phyloP scores from a whole-genome alignment of 1,140 invertebrate genomes.

The Rhyacophila brunnea region DNA sequence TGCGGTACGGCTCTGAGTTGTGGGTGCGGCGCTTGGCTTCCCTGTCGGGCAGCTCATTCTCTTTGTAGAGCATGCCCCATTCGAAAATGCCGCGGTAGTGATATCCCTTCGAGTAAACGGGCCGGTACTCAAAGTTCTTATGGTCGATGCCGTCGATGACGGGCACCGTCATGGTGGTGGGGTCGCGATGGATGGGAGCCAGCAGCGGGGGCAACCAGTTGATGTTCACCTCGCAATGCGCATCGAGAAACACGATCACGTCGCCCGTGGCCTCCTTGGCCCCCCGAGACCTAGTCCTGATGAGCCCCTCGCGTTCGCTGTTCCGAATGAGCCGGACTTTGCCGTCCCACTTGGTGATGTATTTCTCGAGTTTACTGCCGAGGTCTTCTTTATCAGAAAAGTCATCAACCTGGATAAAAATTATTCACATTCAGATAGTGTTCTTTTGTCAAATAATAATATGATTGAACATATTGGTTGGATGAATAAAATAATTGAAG shows the following conservation, averaged over 20 bases:
- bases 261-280: constrained; percentile 93
- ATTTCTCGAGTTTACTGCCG: constrained; percentile 84
- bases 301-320: constrained; percentile 83
- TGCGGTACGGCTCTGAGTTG: constrained; percentile 89
- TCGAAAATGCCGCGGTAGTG: constrained; percentile 94
- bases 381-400: constrained; percentile 95
- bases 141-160: constrained; percentile 97
- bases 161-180: constrained; percentile 93
- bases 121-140: constrained; percentile 89
- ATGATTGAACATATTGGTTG: no score
- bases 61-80: constrained; percentile 99
- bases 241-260: constrained; percentile 97
- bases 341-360: constrained; percentile 82
- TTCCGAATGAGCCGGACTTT: constrained; percentile 89
- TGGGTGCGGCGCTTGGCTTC: constrained; percentile 76
- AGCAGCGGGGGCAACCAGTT: constrained; percentile 97
- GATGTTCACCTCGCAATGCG: constrained; percentile 87
- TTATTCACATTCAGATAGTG: no score
- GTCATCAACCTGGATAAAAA: constrained; percentile 79
- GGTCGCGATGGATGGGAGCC: constrained; percentile 87
- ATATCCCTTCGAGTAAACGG: constrained; percentile 82
- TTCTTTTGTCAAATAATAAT: no score
- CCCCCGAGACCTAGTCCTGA: constrained; percentile 86
- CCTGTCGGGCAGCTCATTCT: constrained; percentile 86
- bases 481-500: no score